Evolutionary conservation across 2,888 invertebrate genomes (phyloP), one percentile per base, ranked within the genome.

Genomic region (Trichogramma dendrolimi): DNA sequence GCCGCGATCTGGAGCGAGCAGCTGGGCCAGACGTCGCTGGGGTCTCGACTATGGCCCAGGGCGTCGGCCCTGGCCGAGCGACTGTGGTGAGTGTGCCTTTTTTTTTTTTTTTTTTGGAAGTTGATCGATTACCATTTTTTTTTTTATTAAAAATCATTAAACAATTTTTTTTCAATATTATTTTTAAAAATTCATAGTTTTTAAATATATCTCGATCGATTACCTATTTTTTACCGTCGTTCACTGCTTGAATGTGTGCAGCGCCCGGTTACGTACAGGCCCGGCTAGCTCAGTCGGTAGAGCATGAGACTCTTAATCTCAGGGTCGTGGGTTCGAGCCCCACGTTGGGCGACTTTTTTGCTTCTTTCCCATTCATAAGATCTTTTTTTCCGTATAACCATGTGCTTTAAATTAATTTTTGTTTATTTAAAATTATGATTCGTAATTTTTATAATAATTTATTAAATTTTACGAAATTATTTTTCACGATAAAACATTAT

Each of bases 1-100:
- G 92, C 87, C 11, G 90, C 92, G 65, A 83, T 92, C 70, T 94
- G 94, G 94, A 88, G 87, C 56, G 94, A 94, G 78, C 92, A 92
- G 81, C 85, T 88, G 48, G 89, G 87, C 64, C 84, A 89, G 71
- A 83, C 84, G 58, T 87, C 89, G 55, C 77, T 92, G 70, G 92
- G 92, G 75, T 85, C 88, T 68, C 84, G 92, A 72, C 81, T 93
- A 71, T 93, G 92, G 92, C 93, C 93, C 46, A 82, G 93, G 63
- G 83, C 88, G 4, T 89, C 92, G 0, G 93, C 93, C 1, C 80
- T 92, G 67, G 92, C 89, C 0, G 93, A 93, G 81, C 83, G 93
- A 68, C 79, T 91, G 67, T 90, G 90, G 90, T 79, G 72, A 50
- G 73, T 55, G 42, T 5, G 4, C 11, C 11, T 14, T 14, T 5